phyloP scores from a whole-genome alignment of 2,797 vertebrate species.

The Myoxocephalus aenaeus region DNA sequence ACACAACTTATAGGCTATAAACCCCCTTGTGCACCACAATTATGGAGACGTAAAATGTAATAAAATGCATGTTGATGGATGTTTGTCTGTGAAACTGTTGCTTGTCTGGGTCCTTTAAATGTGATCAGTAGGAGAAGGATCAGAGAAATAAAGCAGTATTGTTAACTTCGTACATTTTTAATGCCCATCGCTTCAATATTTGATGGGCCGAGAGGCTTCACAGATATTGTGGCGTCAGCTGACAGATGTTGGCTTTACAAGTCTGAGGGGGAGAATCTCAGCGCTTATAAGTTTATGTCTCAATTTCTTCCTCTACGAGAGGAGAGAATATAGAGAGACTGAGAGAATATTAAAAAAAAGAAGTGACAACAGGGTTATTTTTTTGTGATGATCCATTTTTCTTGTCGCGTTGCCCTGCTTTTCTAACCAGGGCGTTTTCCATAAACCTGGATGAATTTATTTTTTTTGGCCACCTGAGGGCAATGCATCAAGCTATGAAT shows the following conservation, averaged over 20 bases:
- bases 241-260: constrained; percentile 40
- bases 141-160: constrained; percentile 59
- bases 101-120: constrained; percentile 34
- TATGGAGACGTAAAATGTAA: constrained; percentile 4
- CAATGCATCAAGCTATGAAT: neutral
- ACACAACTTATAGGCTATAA: neutral
- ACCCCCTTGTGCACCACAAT: neutral
- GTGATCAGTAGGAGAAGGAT: constrained; percentile 46
- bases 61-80: neutral
- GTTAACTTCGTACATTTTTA: constrained; percentile 74
- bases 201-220: constrained; percentile 59
- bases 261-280: constrained; percentile 9
- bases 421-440: neutral
- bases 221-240: constrained; percentile 42
- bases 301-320: constrained; percentile 2
- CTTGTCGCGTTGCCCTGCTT: neutral
- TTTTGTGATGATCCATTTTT: neutral
- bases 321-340: neutral
- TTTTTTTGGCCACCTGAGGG: neutral
- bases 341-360: neutral
- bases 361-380: neutral
- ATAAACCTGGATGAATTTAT: neutral
- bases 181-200: constrained; percentile 71
- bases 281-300: constrained; percentile 18
- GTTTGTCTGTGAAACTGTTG: neutral